phyloP scores from a whole-genome alignment of 2,888 invertebrate species.

The Phoenoteleia sp. region DNA sequence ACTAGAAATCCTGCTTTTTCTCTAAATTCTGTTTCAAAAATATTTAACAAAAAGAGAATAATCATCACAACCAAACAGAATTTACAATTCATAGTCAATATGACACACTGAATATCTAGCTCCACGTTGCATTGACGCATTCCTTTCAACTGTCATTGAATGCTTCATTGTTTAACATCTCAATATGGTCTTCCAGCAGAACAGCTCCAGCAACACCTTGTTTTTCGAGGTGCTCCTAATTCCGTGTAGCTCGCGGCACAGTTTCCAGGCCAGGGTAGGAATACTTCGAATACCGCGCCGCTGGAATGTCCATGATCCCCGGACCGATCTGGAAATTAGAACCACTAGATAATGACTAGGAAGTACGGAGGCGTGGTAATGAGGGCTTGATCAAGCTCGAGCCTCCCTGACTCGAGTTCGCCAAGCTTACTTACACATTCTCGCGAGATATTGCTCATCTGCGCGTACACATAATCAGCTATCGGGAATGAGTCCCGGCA shows the following conservation, averaged over 20 bases:
- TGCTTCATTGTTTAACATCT: constrained; percentile 35
- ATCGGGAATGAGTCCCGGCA: constrained; percentile 52
- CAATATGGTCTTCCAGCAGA: constrained; percentile 16
- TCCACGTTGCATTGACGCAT: neutral
- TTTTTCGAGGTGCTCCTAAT: constrained; percentile 47
- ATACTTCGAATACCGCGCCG: constrained; percentile 63
- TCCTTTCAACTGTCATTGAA: constrained; percentile 1
- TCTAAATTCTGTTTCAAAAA: too few species aligned
- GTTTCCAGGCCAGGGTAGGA: constrained; percentile 42
- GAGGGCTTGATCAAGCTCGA: constrained; percentile 77
- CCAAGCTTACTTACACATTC: constrained; percentile 53
- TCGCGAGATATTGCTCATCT: constrained; percentile 31
- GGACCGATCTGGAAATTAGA: constrained; percentile 80
- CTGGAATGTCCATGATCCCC: constrained; percentile 79
- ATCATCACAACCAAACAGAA: too few species aligned
- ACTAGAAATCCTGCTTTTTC: too few species aligned
- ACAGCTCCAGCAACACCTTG: constrained; percentile 41
- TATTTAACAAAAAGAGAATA: too few species aligned
- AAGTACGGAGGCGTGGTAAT: constrained; percentile 84
- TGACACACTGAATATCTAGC: too few species aligned
- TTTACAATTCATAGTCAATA: too few species aligned
- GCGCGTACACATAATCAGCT: constrained; percentile 55
- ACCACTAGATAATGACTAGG: constrained; percentile 84
- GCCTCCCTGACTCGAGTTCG: constrained; percentile 17
- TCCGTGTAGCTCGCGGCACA: constrained; percentile 44